phyloP scores from a whole-genome alignment of 2,797 vertebrate species.

The Phyllotis vaccarum region DNA sequence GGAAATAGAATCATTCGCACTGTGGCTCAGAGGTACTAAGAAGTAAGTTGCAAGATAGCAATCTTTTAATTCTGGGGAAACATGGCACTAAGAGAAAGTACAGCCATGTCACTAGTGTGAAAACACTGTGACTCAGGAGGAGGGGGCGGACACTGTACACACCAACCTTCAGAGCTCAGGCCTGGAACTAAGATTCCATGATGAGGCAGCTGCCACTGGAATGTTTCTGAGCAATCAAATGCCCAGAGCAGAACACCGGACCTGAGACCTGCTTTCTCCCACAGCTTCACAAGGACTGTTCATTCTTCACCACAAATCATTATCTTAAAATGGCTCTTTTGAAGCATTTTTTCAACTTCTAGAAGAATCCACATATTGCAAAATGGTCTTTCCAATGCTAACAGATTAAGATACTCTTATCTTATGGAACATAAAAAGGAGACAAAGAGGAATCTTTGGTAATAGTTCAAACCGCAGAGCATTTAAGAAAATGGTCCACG shows the following conservation, averaged over 20 bases:
- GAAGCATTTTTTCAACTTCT: slow-evolving; percentile 31
- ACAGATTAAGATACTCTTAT: slow-evolving; percentile 46
- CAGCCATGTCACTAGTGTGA: not conserved
- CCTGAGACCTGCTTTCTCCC: not conserved
- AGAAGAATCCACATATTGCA: slow-evolving; percentile 42
- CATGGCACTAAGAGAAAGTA: not conserved
- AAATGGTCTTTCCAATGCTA: slow-evolving; percentile 78
- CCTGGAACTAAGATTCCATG: not conserved
- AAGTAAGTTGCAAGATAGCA: not conserved
- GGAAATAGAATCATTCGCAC: slow-evolving; percentile 3
- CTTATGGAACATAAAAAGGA: slow-evolving; percentile 41
- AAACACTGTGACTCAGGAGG: not conserved
- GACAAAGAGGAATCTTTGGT: slow-evolving; percentile 53
- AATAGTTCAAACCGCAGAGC: slow-evolving; percentile 57
- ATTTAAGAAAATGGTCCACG: slow-evolving; percentile 71
- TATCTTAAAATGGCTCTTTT: slow-evolving; percentile 26
- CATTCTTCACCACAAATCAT: slow-evolving; percentile 18
- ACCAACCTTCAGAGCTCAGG: not conserved
- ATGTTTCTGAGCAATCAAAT: not conserved
- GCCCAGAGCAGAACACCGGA: not conserved
- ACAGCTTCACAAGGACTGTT: not conserved
- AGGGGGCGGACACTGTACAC: not conserved
- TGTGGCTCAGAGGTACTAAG: not conserved
- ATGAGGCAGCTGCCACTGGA: not conserved
- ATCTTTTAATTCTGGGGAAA: slow-evolving; percentile 3